Conservation (phyloP, 2,797 vertebrate species). For the Gymnodraco acuticeps region DNA sequence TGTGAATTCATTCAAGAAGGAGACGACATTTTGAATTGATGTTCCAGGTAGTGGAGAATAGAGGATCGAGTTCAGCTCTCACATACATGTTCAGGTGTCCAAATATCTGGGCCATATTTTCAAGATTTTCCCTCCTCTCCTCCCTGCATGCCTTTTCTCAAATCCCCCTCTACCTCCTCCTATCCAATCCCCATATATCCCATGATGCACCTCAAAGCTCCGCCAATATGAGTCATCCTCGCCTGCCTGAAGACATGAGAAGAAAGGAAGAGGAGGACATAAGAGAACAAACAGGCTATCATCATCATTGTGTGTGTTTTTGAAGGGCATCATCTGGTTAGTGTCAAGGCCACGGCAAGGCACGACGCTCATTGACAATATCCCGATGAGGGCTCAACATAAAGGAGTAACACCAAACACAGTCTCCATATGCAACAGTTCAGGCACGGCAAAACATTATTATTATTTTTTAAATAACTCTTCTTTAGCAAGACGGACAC, state of each 20-base stretch:
- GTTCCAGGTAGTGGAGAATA: too few relatives aligned
- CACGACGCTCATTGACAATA: slow-evolving; percentile 7
- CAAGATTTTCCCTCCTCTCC: neutral
- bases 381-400: slow-evolving; percentile 4
- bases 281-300: neutral
- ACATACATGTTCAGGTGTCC: slow-evolving; percentile 7
- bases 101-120: neutral
- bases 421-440: neutral
- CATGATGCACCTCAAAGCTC: slow-evolving; percentile 11
- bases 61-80: neutral
- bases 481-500: too few relatives aligned
- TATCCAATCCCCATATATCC: neutral
- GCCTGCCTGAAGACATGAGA: slow-evolving; percentile 7
- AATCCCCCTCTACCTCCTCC: neutral
- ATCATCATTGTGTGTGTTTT: slow-evolving; percentile 7
- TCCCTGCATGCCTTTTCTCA: neutral
- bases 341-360: slow-evolving; percentile 15
- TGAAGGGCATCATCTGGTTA: slow-evolving; percentile 25
- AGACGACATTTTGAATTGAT: neutral
- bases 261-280: neutral
- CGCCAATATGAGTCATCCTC: slow-evolving; percentile 20
- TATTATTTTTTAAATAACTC: too few relatives aligned
- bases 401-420: neutral
- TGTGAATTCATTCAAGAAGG: neutral
- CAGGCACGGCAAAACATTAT: neutral